Conservation (phyloP, 2,113 vertebrate species). For the Lycocorax pyrrhopterus region DNA sequence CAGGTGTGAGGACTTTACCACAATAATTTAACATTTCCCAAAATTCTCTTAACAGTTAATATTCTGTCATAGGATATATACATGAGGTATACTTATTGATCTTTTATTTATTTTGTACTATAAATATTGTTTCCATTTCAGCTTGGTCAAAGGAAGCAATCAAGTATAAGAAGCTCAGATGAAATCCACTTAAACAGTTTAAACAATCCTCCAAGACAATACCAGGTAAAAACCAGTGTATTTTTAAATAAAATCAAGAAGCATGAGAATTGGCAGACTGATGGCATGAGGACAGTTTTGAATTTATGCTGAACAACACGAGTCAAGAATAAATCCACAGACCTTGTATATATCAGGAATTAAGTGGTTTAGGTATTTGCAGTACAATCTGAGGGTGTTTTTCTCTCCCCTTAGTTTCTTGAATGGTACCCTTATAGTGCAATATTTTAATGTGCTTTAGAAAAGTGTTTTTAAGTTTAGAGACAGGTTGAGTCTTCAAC, state of each 20-base stretch:
- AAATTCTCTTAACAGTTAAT: not conserved
- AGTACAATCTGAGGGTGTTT: not conserved
- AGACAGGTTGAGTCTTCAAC: not conserved
- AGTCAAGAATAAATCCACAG: not conserved
- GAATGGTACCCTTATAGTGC: not conserved
- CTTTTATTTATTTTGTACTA: not conserved
- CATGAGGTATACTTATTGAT: not conserved
- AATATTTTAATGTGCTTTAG: not conserved
- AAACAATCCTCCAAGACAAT: constrained; percentile 76
- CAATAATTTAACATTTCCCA: not conserved
- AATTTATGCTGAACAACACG: not conserved
- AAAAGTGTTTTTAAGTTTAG: not conserved
- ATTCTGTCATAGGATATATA: not conserved
- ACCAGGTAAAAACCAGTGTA: constrained; percentile 79
- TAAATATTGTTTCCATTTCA: constrained; percentile 62
- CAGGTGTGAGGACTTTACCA: not conserved
- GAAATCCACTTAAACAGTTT: constrained; percentile 77
- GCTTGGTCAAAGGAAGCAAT: constrained; percentile 78
- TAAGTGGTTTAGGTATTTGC: not conserved
- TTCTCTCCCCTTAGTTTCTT: not conserved
- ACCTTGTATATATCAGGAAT: not conserved
- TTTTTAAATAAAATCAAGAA: not conserved
- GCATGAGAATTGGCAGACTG: not conserved
- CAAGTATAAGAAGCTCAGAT: constrained; percentile 74
- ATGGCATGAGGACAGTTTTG: not conserved